Evolutionary conservation across 2,797 vertebrate species (phyloP).

Genomic region (Anniella stebbinsi): DNA sequence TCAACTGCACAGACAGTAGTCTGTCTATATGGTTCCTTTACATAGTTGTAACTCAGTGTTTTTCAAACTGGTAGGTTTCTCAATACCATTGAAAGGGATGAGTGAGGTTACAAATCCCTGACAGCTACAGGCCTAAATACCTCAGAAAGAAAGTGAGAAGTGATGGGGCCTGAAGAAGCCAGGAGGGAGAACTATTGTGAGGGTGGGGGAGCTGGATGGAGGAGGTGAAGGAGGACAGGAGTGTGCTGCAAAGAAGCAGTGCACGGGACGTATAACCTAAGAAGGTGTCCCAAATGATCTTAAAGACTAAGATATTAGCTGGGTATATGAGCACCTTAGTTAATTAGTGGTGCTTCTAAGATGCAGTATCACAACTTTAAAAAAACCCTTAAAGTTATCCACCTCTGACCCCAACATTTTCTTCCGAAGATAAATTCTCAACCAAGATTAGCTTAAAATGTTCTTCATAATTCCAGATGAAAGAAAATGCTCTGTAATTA

Average conservation of each 20-base stretch:
- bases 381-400: neutral
- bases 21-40: neutral
- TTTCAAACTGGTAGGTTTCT: neutral
- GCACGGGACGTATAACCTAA: neutral
- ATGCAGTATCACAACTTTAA: neutral
- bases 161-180: neutral
- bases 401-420: neutral
- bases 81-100: neutral
- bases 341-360: neutral
- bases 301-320: neutral
- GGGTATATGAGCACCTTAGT: neutral
- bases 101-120: neutral
- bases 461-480: neutral
- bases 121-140: neutral
- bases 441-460: neutral
- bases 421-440: neutral
- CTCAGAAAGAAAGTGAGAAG: neutral
- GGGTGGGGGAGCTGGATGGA: neutral
- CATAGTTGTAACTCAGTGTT: neutral
- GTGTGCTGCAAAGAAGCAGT: neutral
- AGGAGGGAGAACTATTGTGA: neutral
- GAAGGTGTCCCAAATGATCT: neutral
- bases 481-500: neutral
- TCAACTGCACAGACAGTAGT: slow-evolving; percentile 13
- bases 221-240: neutral